Evolutionary conservation across 2,888 invertebrate species (phyloP).

Genomic region (Aromia moschata): DNA sequence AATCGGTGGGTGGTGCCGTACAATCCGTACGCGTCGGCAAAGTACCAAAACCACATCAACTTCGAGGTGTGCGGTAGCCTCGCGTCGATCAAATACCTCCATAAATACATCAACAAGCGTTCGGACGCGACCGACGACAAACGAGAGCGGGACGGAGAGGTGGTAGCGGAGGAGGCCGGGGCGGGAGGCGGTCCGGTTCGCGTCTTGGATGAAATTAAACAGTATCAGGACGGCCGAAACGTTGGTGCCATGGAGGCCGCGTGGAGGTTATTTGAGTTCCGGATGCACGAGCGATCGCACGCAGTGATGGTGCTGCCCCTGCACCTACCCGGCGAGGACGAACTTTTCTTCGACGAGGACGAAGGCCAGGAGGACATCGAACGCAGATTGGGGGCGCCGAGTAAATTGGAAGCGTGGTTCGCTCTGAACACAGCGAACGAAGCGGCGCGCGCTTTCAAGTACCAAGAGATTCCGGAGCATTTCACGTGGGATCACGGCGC

Average conservation of each 20-base stretch:
- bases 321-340: slow-evolving; percentile 47
- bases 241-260: slow-evolving; percentile 54
- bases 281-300: slow-evolving; percentile 48
- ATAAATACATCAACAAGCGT: slow-evolving; percentile 36
- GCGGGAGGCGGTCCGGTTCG: neutral
- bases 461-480: slow-evolving; percentile 16
- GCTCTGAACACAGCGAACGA: neutral
- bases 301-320: slow-evolving; percentile 51
- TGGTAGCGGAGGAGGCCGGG: neutral
- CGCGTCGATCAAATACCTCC: slow-evolving; percentile 36
- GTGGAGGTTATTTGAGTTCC: slow-evolving; percentile 53
- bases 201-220: slow-evolving; percentile 49
- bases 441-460: neutral
- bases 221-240: slow-evolving; percentile 52
- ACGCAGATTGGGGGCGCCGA: neutral
- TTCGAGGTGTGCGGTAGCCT: slow-evolving; percentile 36
- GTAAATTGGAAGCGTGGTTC: neutral
- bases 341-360: neutral
- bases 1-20: too few relatives aligned
- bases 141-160: too few relatives aligned
- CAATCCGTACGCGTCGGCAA: slow-evolving; percentile 30
- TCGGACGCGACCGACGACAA: slow-evolving; percentile 17
- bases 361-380: neutral
- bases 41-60: slow-evolving; percentile 40
- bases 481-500: slow-evolving; percentile 19